Conservation (phyloP, 1,140 invertebrate species). For the Ridgeia piscesae region DNA sequence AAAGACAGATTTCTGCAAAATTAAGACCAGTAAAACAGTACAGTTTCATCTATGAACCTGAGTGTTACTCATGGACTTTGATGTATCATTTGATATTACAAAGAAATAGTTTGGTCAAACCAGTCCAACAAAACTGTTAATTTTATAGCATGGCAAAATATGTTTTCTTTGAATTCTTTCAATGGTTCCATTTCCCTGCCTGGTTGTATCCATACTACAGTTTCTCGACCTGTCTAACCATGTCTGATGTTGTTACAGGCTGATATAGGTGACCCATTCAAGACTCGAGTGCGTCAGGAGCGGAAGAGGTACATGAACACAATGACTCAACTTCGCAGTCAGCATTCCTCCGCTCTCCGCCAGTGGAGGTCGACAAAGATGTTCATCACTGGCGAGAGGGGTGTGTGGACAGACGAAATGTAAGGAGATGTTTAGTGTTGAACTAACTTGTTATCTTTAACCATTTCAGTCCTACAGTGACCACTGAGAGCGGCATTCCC, state of each 20-base stretch:
- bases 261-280: slow-evolving; percentile 63
- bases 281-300: slow-evolving; percentile 61
- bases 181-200: no score
- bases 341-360: slow-evolving; percentile 59
- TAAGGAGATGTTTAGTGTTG: not conserved
- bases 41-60: no score
- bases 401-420: slow-evolving; percentile 64
- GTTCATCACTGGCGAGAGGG: slow-evolving; percentile 63
- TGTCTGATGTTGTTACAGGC: slow-evolving; percentile 45
- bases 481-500: no score
- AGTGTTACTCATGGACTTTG: no score
- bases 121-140: no score
- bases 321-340: slow-evolving; percentile 59
- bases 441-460: not conserved
- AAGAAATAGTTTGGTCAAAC: no score
- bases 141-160: no score
- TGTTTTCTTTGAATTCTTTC: no score
- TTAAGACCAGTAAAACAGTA: no score
- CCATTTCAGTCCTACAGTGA: no score
- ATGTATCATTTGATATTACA: no score
- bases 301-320: slow-evolving; percentile 60
- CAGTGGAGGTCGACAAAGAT: slow-evolving; percentile 64
- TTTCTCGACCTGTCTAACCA: not conserved
- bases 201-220: not conserved
- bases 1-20: no score